These are phyloP conservation scores for Drosophila seguyi DNA, from an alignment of 1,140 invertebrate species.

Conservation along the genomic window DNA sequence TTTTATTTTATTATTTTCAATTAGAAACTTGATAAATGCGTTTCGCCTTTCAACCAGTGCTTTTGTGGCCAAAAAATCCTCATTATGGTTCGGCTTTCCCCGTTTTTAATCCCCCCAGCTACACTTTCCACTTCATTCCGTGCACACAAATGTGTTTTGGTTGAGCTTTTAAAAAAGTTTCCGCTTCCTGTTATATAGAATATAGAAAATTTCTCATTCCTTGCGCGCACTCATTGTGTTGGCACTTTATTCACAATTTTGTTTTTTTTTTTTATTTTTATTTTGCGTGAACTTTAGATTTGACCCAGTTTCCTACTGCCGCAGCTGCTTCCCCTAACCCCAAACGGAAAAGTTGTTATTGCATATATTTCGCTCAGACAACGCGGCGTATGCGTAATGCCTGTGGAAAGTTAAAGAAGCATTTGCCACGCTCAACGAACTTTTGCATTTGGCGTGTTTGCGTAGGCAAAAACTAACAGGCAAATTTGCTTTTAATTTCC, in stretches of 20 bases:
- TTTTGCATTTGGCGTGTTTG: constrained; percentile 23
- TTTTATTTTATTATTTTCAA: constrained; percentile 34
- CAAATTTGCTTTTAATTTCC: constrained; percentile 78
- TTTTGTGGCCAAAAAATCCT: constrained; percentile 50
- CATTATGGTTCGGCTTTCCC: constrained; percentile 37
- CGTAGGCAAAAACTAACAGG: constrained; percentile 40
- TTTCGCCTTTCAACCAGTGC: constrained; percentile 43
- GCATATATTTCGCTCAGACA: constrained; percentile 47
- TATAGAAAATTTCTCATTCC: constrained; percentile 39
- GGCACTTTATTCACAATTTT: constrained; percentile 49
- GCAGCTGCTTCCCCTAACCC: background rate
- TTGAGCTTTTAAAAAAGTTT: constrained; percentile 55
- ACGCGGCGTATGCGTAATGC: constrained; percentile 75
- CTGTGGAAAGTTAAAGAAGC: constrained; percentile 41
- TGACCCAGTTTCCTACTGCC: constrained; percentile 43
- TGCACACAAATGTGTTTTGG: constrained; percentile 39
- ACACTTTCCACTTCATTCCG: constrained; percentile 12
- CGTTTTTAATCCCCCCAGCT: constrained; percentile 47
- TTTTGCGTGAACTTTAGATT: constrained; percentile 39
- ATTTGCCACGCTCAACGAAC: constrained; percentile 33
- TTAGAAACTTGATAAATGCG: constrained; percentile 67
- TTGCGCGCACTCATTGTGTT: constrained; percentile 35
- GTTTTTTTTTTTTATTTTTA: background rate
- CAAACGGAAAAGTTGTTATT: constrained; percentile 35
- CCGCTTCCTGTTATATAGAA: constrained; percentile 46